Evolutionary conservation across 2,888 invertebrate genomes (phyloP).

Genomic region (Lycocerus yunnanus): DNA sequence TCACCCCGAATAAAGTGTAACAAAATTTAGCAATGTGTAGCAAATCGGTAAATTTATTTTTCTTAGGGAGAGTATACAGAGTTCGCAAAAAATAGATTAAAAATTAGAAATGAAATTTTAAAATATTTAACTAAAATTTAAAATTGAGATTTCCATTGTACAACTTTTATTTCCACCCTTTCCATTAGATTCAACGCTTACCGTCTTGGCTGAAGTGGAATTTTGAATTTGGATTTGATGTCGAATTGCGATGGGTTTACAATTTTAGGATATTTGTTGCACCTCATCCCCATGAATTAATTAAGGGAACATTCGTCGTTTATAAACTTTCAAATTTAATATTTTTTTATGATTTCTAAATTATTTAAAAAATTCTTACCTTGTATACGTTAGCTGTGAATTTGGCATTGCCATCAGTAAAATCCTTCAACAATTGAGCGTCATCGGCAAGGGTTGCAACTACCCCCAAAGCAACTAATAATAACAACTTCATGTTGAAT

Average conservation of each 20-base stretch:
- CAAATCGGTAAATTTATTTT: too few species aligned
- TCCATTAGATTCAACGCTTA: too few species aligned
- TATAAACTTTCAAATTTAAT: not conserved
- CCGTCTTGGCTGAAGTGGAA: too few species aligned
- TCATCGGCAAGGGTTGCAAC: conserved; percentile 34
- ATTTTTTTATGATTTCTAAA: not conserved
- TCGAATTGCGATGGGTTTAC: conserved; percentile 68
- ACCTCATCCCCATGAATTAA: conserved; percentile 63
- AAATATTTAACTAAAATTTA: too few species aligned
- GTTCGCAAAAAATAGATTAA: too few species aligned
- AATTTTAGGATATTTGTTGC: conserved; percentile 79
- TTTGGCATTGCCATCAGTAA: conserved; percentile 37
- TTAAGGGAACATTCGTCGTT: conserved; percentile 74
- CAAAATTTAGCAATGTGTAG: too few species aligned
- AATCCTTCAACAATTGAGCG: conserved; percentile 50
- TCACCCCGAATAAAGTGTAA: too few species aligned
- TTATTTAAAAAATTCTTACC: conserved; percentile 51
- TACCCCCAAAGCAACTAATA: conserved; percentile 38
- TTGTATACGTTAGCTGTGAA: conserved; percentile 57
- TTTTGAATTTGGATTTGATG: too few species aligned
- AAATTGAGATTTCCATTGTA: conserved; percentile 58
- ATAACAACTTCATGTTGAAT: conserved; percentile 5
- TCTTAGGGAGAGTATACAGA: too few species aligned
- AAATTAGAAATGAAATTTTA: too few species aligned
- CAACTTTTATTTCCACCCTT: too few species aligned